phyloP scores from a whole-genome alignment of 2,888 invertebrate genomes.

The Xylocampa areola region DNA sequence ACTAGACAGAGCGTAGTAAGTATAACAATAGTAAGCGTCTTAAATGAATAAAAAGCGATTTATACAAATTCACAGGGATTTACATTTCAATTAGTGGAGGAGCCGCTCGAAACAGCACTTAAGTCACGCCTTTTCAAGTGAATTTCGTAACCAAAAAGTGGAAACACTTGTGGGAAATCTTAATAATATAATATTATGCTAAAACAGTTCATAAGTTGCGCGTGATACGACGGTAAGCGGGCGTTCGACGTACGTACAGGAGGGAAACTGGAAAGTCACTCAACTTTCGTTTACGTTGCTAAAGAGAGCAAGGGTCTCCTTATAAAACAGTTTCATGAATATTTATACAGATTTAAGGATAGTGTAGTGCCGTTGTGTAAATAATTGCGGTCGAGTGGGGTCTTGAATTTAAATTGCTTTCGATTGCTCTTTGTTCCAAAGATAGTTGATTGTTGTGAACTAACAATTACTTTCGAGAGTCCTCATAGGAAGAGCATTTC shows the following conservation, averaged over 20 bases:
- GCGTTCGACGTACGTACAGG: constrained; percentile 18
- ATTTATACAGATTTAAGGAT: constrained; percentile 81
- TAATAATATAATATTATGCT: constrained; percentile 59
- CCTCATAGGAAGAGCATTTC: constrained; percentile 3
- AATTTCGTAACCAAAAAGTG: constrained; percentile 45
- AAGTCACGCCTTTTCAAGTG: constrained; percentile 50
- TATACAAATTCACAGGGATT: constrained; percentile 52
- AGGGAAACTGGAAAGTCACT: constrained; percentile 67
- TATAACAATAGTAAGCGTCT: constrained; percentile 36
- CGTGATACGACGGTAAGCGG: constrained; percentile 54
- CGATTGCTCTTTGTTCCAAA: constrained; percentile 62
- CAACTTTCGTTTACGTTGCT: constrained; percentile 72
- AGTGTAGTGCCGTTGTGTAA: constrained; percentile 75
- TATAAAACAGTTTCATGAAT: constrained; percentile 81
- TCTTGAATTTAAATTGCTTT: constrained; percentile 74
- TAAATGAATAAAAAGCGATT: constrained; percentile 45
- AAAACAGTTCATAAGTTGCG: constrained; percentile 62
- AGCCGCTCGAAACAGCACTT: constrained; percentile 32
- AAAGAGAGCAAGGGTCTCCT: constrained; percentile 74
- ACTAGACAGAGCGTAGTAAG: constrained; percentile 19
- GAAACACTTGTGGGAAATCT: constrained; percentile 33
- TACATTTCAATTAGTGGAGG: constrained; percentile 53
- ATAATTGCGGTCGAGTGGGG: constrained; percentile 73
- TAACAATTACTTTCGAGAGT: constrained; percentile 44
- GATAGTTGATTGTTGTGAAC: constrained; percentile 55